Percentiles rank a stretch among this genome's conserved stretches.
Conservation (phyloP, 1,140 invertebrate species). For the Orussus abietinus region DNA sequence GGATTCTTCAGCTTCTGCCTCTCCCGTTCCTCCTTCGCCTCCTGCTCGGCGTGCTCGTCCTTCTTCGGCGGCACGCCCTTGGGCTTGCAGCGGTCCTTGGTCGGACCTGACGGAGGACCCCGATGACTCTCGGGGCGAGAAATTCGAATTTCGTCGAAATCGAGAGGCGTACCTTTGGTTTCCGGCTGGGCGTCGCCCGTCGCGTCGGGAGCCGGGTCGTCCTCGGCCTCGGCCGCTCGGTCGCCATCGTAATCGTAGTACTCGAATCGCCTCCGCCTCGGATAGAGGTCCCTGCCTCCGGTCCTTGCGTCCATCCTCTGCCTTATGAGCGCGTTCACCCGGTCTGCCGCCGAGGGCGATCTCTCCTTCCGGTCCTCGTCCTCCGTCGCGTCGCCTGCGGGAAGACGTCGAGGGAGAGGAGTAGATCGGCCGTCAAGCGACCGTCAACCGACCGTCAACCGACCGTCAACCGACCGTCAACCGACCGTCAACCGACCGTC, state of each 20-base stretch:
- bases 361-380: no score
- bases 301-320: constrained; percentile 17
- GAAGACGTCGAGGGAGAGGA: no score
- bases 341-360: no score
- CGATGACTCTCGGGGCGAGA: no score
- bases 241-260: constrained; percentile 35
- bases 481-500: no score
- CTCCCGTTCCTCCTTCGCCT: constrained; percentile 14
- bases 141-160: no score
- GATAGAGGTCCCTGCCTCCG: not conserved
- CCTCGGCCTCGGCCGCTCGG: not conserved
- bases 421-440: no score
- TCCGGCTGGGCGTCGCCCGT: not conserved
- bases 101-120: not conserved
- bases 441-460: no score
- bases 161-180: not conserved
- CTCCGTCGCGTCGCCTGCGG: no score
- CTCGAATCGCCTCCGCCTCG: constrained; percentile 18
- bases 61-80: constrained; percentile 9
- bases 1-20: constrained; percentile 11
- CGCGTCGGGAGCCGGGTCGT: not conserved
- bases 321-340: constrained; percentile 24
- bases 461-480: no score
- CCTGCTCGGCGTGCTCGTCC: constrained; percentile 18
- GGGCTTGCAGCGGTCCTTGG: constrained; percentile 1